A percentile compares a stretch with the other conserved stretches of the same genome.
These are phyloP conservation scores for Allygus modestus DNA, from an alignment of 2,888 invertebrate species.

Conservation along the genomic window DNA sequence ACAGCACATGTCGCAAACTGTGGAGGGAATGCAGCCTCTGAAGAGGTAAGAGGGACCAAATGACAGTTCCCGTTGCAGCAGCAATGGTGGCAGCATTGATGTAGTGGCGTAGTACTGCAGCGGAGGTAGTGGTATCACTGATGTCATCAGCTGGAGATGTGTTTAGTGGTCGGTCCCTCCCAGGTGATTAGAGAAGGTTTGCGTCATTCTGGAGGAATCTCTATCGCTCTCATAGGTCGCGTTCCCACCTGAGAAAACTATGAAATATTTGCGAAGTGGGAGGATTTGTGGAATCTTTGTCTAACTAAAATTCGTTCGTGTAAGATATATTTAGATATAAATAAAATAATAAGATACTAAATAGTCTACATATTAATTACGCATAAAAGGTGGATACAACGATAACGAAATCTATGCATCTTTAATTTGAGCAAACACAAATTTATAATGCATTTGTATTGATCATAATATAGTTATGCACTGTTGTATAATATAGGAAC, in stretches of 20 bases:
- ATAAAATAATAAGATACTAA: no score
- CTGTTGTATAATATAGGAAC: no score
- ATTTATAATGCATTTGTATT: no score
- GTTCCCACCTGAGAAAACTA: slow-evolving; percentile 12
- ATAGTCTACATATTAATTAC: no score
- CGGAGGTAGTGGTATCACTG: slow-evolving; percentile 21
- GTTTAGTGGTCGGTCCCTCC: slow-evolving; percentile 36
- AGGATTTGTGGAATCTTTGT: no score
- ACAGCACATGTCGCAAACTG: slow-evolving; percentile 8
- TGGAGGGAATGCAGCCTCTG: background rate
- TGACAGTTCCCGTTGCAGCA: slow-evolving; percentile 16
- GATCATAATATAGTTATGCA: no score
- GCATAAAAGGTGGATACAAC: no score
- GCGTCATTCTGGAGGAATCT: slow-evolving; percentile 23
- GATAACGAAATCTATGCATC: no score
- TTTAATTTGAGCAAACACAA: no score
- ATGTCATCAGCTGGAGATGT: slow-evolving; percentile 30
- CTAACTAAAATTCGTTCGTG: no score
- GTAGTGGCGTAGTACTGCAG: background rate
- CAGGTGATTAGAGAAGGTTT: slow-evolving; percentile 40
- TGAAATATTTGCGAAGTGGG: background rate
- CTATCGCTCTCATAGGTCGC: slow-evolving; percentile 24
- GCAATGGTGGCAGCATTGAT: slow-evolving; percentile 2
- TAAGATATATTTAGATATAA: no score
- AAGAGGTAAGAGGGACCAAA: background rate